These are phyloP conservation scores for Tachysurus fulvidraco DNA, from an alignment of 2,113 vertebrate species.

Conservation along the genomic window DNA sequence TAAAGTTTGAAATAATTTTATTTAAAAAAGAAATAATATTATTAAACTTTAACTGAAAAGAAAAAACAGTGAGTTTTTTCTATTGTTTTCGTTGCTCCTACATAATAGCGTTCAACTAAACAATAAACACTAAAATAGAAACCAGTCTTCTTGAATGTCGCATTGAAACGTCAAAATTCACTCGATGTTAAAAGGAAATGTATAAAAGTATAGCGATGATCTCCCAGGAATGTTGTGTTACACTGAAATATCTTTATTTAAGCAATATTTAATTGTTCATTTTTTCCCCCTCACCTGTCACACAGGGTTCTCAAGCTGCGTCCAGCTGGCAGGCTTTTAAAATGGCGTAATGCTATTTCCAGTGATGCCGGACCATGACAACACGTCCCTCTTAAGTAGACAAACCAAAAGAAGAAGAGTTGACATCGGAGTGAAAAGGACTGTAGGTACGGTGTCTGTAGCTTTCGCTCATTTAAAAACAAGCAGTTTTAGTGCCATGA, in stretches of 20 bases:
- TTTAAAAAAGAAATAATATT: neutral
- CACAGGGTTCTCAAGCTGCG: conserved; percentile 85
- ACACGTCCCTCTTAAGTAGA: conserved; percentile 96
- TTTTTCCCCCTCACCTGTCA: conserved; percentile 77
- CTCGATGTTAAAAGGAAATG: neutral
- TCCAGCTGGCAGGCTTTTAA: conserved; percentile 91
- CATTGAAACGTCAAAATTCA: neutral
- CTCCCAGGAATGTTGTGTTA: conserved; percentile 77
- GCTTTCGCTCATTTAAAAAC: conserved; percentile 89
- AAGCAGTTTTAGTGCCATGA: conserved; percentile 93
- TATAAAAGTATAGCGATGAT: neutral
- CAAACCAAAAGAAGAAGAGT: conserved; percentile 99
- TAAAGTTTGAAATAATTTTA: neutral
- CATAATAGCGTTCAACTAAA: neutral
- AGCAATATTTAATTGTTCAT: conserved; percentile 78
- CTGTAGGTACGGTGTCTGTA: conserved; percentile 88
- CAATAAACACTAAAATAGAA: neutral
- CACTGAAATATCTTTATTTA: conserved; percentile 86
- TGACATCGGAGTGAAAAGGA: conserved; percentile 99
- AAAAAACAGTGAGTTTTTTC: neutral
- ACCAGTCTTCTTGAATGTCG: neutral
- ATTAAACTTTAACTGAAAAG: neutral
- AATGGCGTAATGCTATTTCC: conserved; percentile 90
- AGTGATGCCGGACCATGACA: conserved; percentile 99
- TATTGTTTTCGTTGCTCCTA: no score